Evolutionary conservation across 2,113 vertebrate genomes (phyloP).

Genomic region (Corvus cornix): DNA sequence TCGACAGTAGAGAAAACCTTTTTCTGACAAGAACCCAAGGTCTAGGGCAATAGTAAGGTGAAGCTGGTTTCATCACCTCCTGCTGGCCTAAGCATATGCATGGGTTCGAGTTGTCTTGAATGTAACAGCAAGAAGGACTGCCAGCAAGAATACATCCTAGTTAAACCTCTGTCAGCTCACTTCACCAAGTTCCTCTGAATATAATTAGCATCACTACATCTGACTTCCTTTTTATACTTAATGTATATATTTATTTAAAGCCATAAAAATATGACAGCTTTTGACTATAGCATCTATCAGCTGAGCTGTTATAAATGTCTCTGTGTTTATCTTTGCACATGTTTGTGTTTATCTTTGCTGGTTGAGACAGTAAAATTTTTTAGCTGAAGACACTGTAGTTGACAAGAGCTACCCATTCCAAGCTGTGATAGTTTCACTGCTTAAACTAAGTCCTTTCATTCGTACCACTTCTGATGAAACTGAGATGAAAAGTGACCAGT

Average conservation of each 20-base stretch:
- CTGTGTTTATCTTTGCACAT: neutral
- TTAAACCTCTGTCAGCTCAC: neutral
- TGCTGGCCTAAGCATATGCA: neutral
- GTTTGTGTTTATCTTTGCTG: neutral
- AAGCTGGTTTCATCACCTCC: neutral
- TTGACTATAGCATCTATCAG: neutral
- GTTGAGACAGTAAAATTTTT: neutral
- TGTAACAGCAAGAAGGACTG: neutral
- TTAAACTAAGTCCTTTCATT: neutral
- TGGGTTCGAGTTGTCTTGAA: neutral
- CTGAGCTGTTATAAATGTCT: neutral
- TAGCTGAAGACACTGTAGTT: neutral
- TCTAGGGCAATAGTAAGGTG: neutral
- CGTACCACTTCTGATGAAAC: neutral
- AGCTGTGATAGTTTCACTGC: neutral
- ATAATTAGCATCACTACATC: neutral
- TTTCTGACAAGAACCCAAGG: neutral
- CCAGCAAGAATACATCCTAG: neutral
- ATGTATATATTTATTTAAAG: neutral
- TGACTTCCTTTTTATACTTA: neutral
- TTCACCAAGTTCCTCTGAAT: neutral
- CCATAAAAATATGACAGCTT: neutral
- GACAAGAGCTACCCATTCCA: neutral
- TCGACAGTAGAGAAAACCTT: neutral
- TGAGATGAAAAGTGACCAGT: neutral